These are phyloP conservation scores for Gouania willdenowi DNA, from an alignment of 2,797 vertebrate species.

Conservation along the genomic window DNA sequence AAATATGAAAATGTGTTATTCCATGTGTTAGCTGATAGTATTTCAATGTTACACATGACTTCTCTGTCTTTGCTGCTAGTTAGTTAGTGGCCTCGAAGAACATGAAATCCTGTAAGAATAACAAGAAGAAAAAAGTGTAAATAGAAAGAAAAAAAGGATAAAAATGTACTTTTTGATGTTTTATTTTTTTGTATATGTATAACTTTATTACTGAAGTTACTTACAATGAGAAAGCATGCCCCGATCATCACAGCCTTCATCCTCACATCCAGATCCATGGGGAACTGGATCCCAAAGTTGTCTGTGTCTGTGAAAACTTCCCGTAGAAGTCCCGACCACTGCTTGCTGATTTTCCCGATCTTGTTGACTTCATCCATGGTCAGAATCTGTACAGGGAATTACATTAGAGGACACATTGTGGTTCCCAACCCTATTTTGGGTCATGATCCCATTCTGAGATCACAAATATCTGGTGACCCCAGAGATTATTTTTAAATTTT, in stretches of 20 bases:
- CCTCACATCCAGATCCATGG: slow-evolving; percentile 89
- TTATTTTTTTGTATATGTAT: neutral
- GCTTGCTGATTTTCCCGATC: slow-evolving; percentile 96
- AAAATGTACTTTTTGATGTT: neutral
- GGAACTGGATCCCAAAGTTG: slow-evolving; percentile 96
- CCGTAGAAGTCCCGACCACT: slow-evolving; percentile 94
- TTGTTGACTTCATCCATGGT: slow-evolving; percentile 87
- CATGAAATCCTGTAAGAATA: slow-evolving; percentile 76
- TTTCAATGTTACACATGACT: slow-evolving; percentile 22
- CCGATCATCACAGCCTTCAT: slow-evolving; percentile 95
- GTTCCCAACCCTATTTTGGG: too few species aligned
- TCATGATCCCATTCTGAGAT: too few species aligned
- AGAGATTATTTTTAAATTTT: too few species aligned
- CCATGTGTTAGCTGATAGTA: too few species aligned
- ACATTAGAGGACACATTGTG: slow-evolving; percentile 7
- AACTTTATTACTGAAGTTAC: slow-evolving; percentile 64
- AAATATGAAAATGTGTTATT: slow-evolving; percentile 28
- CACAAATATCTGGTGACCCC: too few species aligned
- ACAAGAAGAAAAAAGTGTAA: neutral
- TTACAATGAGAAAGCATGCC: slow-evolving; percentile 95
- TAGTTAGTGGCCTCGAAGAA: slow-evolving; percentile 74
- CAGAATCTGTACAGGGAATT: slow-evolving; percentile 77
- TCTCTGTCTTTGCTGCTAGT: too few species aligned
- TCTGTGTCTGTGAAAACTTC: slow-evolving; percentile 89
- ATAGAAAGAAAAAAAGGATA: neutral